Evolutionary conservation across 2,888 invertebrate species (phyloP), one percentile per base, ranked within the genome.

Genomic region (Dione vanillae): DNA sequence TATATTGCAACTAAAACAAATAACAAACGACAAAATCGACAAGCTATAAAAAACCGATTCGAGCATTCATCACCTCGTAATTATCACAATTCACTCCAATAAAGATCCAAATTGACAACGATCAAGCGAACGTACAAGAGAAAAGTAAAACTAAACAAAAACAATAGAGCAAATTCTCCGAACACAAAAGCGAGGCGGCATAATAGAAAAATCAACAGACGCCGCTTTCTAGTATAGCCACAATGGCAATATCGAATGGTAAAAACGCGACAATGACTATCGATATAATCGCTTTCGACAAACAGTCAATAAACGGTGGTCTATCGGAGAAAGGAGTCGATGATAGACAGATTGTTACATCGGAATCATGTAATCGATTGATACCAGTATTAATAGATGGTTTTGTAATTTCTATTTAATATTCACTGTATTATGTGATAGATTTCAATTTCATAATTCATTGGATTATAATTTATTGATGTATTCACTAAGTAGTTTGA

Each of bases 161-260:
- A 77, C 72, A 75, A 74, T 74, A 74, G 14, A 37, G 73, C 73
- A 75, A 76, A 77, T 71, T 74, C 61, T 66, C 68, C 52, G 51
- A 69, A 49, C 68, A 75, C 68, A 76, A 77, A 77, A 73, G 74
- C 67, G 65, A 70, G 68, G 59, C 62, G 56, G 62, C 64, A 76
- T 79, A 80, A 81, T 83, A 82, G 80, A 78, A 86, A 83, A 84
- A 83, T 83, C 81, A 82, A 85, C 83, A 84, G 81, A 81, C 27
- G 81, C 83, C 83, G 84, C 90, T 89, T 90, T 90, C 90, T 87
- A 75, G 85, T 78, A 80, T 78, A 77, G 76, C 77, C 74, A 79
- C 81, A 79, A 78, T 77, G 11, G 56, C 14, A 74, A 75, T 79
- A 82, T 85, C 80, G 80, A 85, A 81, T 83, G 76, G 77, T 78